Base-by-base conservation (phyloP, 2,797 vertebrate species). In the Hipposideros larvatus region DNA sequence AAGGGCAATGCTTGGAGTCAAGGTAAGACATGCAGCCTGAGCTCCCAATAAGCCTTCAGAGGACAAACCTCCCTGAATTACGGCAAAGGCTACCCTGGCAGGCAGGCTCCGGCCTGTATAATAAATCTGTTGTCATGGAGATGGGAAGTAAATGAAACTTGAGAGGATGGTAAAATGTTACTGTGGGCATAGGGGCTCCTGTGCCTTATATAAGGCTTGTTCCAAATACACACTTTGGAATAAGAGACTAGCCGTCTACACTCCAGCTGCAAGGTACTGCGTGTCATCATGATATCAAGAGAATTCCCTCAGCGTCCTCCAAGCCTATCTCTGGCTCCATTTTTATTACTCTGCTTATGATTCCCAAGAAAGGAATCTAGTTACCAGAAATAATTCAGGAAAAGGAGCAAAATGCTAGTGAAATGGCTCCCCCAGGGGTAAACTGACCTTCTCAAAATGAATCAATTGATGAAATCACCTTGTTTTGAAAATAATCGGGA, bases 161-260 rank as follows among this genome's bases (percentile, higher is more conserved):
- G 28, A 90, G 31, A 46, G 22, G 73, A 43, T 11, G 59, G 26
- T 26, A 37, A 93, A 68, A 63, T 6, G 24, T 18, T 55, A 57
- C 73, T 5, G 22, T 11, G 14, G 57, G 89, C 37, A 91, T 53
- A 48, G 84, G n/a, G 41, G 66, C 34, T 93, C 91, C 87, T 41
- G 41, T 43, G 48, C 51, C 61, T 70, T 88, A 37, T n/a, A 1
- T n/a, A 86, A 96, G 65, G 53, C n/a, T 14, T 73, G 59, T 15
- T 91, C 65, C 55, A 91, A 94, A 85, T n/a, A 89, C 14, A 87
- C 9, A 41, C 22, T 31, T 75, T 7, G 84, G 87, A 91, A 21
- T 28, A 77, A 90, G 71, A 90, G 55, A 31, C 19, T 19, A 78
- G 28, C 2, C 2, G 24, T 41, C 15, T 46, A 15, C 3, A 87